phyloP scores from a whole-genome alignment of 2,888 invertebrate species.

The Sarcophaga caerulescens region DNA sequence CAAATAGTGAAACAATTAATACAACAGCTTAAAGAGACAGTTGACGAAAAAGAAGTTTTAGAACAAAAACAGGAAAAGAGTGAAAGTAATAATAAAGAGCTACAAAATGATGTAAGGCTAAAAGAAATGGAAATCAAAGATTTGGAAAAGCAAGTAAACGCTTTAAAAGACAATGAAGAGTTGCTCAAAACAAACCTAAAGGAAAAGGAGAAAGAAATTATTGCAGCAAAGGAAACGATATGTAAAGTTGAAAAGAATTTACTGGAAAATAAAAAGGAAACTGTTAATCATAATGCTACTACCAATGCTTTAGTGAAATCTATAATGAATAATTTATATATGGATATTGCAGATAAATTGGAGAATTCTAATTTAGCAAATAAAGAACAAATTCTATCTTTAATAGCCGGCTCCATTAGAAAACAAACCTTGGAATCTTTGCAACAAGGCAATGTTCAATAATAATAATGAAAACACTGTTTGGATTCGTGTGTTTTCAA shows the following conservation, averaged over 20 bases:
- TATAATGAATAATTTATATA: slow-evolving; percentile 76
- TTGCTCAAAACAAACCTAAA: slow-evolving; percentile 10
- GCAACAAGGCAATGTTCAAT: slow-evolving; percentile 47
- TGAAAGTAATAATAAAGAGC: slow-evolving; percentile 28
- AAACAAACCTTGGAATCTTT: slow-evolving; percentile 73
- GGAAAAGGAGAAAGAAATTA: slow-evolving; percentile 29
- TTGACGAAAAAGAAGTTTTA: slow-evolving; percentile 2
- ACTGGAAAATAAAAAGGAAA: slow-evolving; percentile 22
- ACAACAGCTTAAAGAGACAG: slow-evolving; percentile 31
- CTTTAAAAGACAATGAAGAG: slow-evolving; percentile 11
- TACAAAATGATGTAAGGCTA: slow-evolving; percentile 32
- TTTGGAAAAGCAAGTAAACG: slow-evolving; percentile 3
- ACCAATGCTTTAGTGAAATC: slow-evolving; percentile 68
- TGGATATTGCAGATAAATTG: slow-evolving; percentile 69
- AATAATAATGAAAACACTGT: background rate
- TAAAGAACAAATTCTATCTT: slow-evolving; percentile 70
- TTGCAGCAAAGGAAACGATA: slow-evolving; percentile 37
- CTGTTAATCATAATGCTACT: background rate
- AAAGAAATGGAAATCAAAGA: background rate
- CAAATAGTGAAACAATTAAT: slow-evolving; percentile 27
- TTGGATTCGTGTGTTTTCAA: background rate
- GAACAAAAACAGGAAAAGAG: slow-evolving; percentile 21
- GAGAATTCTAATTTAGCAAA: slow-evolving; percentile 65
- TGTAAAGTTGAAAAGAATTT: slow-evolving; percentile 28
- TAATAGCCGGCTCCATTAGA: slow-evolving; percentile 73